phyloP scores from a whole-genome alignment of 2,888 invertebrate species.

The Tribolium freemani region DNA sequence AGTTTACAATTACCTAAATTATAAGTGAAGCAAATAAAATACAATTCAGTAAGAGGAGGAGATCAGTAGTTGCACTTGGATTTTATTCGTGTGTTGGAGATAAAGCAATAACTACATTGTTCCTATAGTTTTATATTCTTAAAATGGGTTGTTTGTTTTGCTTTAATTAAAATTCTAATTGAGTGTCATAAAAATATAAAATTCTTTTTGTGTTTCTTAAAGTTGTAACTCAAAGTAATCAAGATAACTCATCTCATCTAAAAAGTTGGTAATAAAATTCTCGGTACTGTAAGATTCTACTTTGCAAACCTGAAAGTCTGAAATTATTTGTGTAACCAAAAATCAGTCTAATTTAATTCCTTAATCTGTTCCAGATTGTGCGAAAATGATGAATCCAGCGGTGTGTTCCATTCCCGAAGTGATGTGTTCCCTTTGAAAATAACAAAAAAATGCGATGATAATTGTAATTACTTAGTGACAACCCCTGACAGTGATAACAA shows the following conservation, averaged over 20 bases:
- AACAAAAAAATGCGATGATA: conserved; percentile 35
- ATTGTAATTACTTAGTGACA: conserved; percentile 45
- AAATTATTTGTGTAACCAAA: too few species aligned
- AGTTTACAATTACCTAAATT: too few species aligned
- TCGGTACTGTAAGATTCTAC: too few species aligned
- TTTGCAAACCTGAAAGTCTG: too few species aligned
- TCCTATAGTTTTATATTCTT: too few species aligned
- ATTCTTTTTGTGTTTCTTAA: not conserved
- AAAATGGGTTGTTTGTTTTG: not conserved
- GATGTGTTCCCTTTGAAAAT: conserved; percentile 51
- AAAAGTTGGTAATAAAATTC: not conserved
- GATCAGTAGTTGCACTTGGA: too few species aligned
- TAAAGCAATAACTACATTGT: too few species aligned
- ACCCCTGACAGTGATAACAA: conserved; percentile 48
- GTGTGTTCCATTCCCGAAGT: conserved; percentile 52
- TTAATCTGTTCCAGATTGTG: conserved; percentile 11
- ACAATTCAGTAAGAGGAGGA: too few species aligned
- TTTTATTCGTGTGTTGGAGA: too few species aligned
- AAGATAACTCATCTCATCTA: not conserved
- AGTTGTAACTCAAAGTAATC: not conserved
- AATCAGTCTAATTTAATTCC: too few species aligned
- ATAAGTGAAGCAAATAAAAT: too few species aligned
- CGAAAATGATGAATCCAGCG: not conserved
- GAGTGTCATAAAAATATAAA: not conserved
- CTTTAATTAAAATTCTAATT: not conserved